Evolutionary conservation across 2,797 vertebrate genomes (phyloP).

Genomic region (Esox masquinongy): DNA sequence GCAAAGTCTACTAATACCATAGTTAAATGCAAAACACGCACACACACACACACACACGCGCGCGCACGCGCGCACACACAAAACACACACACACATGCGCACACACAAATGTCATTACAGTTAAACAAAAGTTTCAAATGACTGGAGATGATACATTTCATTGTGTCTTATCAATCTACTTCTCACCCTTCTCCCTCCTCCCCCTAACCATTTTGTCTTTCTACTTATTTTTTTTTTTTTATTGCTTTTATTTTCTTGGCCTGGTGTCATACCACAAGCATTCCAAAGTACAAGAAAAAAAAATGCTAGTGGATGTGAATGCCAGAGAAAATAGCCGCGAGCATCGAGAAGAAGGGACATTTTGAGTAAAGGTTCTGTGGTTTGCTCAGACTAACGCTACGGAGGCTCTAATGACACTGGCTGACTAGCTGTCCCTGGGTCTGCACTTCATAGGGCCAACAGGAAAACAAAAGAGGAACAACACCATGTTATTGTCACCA

Average conservation of each 20-base stretch:
- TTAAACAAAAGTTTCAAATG: conserved; percentile 48
- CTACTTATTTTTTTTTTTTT: conserved; percentile 35
- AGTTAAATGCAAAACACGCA: conserved; percentile 41
- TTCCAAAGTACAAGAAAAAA: conserved; percentile 1
- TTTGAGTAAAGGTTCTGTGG: conserved; percentile 25
- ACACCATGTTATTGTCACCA: conserved; percentile 46
- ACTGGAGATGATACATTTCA: conserved; percentile 60
- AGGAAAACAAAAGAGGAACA: conserved; percentile 42
- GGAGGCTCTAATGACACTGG: conserved; percentile 41
- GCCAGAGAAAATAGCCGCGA: conserved; percentile 33
- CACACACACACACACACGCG: conserved; percentile 39
- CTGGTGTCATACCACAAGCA: conserved; percentile 33
- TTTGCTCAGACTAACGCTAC: conserved; percentile 26
- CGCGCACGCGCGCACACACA: not conserved
- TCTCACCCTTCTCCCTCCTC: not conserved
- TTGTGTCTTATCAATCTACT: conserved; percentile 50
- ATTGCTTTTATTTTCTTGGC: conserved; percentile 62
- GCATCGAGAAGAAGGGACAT: conserved; percentile 35
- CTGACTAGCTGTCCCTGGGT: conserved; percentile 28
- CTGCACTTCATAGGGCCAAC: conserved; percentile 31
- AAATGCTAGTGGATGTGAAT: conserved; percentile 11
- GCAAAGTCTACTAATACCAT: conserved; percentile 73
- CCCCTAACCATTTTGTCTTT: conserved; percentile 5
- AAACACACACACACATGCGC: not conserved
- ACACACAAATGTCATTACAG: conserved; percentile 47